A percentile compares a stretch with the other conserved stretches of the same genome.
phyloP scores from a whole-genome alignment of 2,888 invertebrate genomes.

The Polyommatus icarus region DNA sequence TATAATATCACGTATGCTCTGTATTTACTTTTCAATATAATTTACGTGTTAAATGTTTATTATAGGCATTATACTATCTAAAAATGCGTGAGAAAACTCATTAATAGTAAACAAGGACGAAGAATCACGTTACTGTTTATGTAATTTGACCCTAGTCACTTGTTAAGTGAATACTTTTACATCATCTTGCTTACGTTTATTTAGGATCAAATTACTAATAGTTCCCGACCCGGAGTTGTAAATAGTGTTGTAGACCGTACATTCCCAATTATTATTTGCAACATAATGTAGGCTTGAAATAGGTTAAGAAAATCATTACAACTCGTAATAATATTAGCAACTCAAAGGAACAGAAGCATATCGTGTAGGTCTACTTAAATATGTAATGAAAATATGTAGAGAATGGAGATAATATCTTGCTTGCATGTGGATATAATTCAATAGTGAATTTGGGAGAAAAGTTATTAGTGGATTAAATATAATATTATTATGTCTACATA shows the following conservation, averaged over 20 bases:
- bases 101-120: background rate
- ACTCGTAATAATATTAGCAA: no score
- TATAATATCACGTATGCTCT: background rate
- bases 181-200: background rate
- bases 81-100: conserved; percentile 22
- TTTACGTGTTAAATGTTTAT: conserved; percentile 9
- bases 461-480: no score
- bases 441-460: no score
- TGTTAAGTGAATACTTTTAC: background rate
- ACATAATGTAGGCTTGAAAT: no score
- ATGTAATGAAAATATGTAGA: no score
- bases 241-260: background rate
- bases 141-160: background rate
- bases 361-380: no score
- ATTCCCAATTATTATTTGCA: background rate
- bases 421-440: no score
- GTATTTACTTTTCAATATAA: background rate
- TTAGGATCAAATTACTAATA: background rate
- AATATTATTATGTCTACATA: no score
- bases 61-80: background rate
- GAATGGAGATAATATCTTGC: no score
- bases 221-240: background rate
- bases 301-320: no score
- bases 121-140: background rate
- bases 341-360: no score